Evolutionary conservation across 2,797 vertebrate species (phyloP).

Genomic region (Enteromius treurensis): DNA sequence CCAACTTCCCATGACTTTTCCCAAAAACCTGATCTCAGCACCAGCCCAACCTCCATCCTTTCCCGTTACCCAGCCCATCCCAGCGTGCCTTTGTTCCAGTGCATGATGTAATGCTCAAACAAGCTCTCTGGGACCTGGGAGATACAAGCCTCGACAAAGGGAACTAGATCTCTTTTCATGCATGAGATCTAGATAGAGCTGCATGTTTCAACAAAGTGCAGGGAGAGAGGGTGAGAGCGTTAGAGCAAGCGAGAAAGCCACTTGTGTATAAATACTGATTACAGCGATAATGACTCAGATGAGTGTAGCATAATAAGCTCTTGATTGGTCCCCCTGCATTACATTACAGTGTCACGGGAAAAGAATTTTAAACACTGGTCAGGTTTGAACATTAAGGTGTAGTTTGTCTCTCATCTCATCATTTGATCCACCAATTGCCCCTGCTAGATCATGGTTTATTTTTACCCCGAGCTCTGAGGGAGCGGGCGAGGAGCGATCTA

Average conservation of each 20-base stretch:
- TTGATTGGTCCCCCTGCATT: conserved; percentile 67
- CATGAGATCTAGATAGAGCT: conserved; percentile 75
- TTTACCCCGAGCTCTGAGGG: conserved; percentile 29
- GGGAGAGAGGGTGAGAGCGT: conserved; percentile 48
- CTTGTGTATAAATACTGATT: conserved; percentile 68
- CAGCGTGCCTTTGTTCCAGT: conserved; percentile 69
- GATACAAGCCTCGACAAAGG: conserved; percentile 79
- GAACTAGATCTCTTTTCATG: conserved; percentile 74
- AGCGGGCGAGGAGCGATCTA: neutral
- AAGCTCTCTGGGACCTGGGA: conserved; percentile 66
- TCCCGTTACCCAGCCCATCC: conserved; percentile 54
- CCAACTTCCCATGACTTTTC: conserved; percentile 67
- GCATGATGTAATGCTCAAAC: conserved; percentile 79
- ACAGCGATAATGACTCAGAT: conserved; percentile 69
- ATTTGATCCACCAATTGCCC: conserved; percentile 38
- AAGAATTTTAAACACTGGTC: conserved; percentile 68
- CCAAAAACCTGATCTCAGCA: conserved; percentile 73
- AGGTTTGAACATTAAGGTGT: conserved; percentile 38
- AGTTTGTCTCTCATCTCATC: conserved; percentile 40
- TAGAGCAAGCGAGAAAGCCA: conserved; percentile 51
- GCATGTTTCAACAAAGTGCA: conserved; percentile 75
- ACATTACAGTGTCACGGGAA: conserved; percentile 60
- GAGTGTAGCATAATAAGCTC: conserved; percentile 71
- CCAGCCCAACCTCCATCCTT: conserved; percentile 64
- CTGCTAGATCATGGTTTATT: conserved; percentile 38